Evolutionary conservation across 1,140 invertebrate species (phyloP).

Genomic region (Pseudomyrmex pallidus): DNA sequence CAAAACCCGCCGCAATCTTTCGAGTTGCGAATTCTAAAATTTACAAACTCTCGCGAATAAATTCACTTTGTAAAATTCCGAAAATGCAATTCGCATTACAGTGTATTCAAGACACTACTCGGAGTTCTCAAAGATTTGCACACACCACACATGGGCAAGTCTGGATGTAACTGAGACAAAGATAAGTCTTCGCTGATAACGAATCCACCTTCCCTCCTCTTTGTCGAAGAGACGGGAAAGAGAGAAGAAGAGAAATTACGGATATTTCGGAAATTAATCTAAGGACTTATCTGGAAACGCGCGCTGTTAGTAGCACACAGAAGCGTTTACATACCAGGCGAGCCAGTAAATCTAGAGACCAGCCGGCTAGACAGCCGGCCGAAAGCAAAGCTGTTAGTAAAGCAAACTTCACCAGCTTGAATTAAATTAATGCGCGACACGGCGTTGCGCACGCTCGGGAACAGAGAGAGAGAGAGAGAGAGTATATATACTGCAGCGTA

Average conservation of each 20-base stretch:
- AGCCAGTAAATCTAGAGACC: slow-evolving; percentile 53
- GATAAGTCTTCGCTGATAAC: no score
- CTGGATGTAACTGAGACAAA: no score
- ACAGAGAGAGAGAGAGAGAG: background rate
- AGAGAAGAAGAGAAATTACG: background rate
- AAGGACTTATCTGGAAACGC: slow-evolving; percentile 27
- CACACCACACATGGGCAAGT: no score
- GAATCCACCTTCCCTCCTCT: no score
- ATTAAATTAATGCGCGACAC: slow-evolving; percentile 56
- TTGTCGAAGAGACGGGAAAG: no score
- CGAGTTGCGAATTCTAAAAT: no score
- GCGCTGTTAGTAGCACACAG: slow-evolving; percentile 28
- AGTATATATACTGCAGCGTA: slow-evolving; percentile 25
- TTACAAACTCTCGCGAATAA: no score
- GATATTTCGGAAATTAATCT: slow-evolving; percentile 36
- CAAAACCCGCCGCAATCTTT: no score
- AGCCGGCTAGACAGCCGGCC: slow-evolving; percentile 52
- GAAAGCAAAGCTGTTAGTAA: slow-evolving; percentile 61
- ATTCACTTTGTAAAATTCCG: no score
- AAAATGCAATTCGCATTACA: no score
- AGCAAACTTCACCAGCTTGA: slow-evolving; percentile 59
- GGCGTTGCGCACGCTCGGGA: slow-evolving; percentile 17
- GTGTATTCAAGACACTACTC: no score
- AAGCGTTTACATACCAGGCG: slow-evolving; percentile 45
- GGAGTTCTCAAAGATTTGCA: no score